Evolutionary conservation across 2,888 invertebrate genomes (phyloP).

Genomic region (Dicycla oo): DNA sequence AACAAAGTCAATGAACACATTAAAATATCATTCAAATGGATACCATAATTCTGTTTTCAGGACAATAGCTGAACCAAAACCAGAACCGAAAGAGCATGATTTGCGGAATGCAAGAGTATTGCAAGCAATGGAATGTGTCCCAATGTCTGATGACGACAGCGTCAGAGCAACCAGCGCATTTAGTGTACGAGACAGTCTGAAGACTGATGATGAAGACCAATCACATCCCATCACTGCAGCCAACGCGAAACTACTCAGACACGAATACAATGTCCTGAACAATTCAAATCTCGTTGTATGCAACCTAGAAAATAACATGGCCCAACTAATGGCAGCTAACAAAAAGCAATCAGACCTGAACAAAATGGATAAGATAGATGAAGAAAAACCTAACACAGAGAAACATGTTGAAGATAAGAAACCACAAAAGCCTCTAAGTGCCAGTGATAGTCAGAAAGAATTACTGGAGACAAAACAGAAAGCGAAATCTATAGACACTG

Average conservation of each 20-base stretch:
- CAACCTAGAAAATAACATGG: slow-evolving; percentile 88
- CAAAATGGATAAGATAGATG: slow-evolving; percentile 87
- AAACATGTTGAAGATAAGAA: slow-evolving; percentile 67
- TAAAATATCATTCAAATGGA: not conserved
- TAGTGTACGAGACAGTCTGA: slow-evolving; percentile 87
- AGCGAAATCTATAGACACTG: slow-evolving; percentile 81
- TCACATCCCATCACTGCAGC: slow-evolving; percentile 85
- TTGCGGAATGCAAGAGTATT: slow-evolving; percentile 81
- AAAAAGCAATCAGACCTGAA: slow-evolving; percentile 81
- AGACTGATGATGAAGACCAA: slow-evolving; percentile 88
- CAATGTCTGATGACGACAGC: slow-evolving; percentile 88
- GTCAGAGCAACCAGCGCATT: slow-evolving; percentile 88
- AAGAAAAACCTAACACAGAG: slow-evolving; percentile 79
- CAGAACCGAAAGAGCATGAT: slow-evolving; percentile 82
- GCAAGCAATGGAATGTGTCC: slow-evolving; percentile 85
- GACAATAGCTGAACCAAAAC: slow-evolving; percentile 76
- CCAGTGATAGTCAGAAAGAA: slow-evolving; percentile 67
- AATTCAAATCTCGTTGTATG: slow-evolving; percentile 88
- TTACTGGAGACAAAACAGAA: slow-evolving; percentile 76
- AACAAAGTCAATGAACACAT: not conserved
- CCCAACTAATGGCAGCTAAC: slow-evolving; percentile 83
- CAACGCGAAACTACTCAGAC: slow-evolving; percentile 85
- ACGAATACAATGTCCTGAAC: slow-evolving; percentile 87
- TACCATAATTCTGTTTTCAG: slow-evolving; percentile 59
- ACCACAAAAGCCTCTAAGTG: slow-evolving; percentile 50